These are phyloP conservation scores for Olivierus martensii DNA, from an alignment of 1,140 invertebrate species.

Conservation along the genomic window DNA sequence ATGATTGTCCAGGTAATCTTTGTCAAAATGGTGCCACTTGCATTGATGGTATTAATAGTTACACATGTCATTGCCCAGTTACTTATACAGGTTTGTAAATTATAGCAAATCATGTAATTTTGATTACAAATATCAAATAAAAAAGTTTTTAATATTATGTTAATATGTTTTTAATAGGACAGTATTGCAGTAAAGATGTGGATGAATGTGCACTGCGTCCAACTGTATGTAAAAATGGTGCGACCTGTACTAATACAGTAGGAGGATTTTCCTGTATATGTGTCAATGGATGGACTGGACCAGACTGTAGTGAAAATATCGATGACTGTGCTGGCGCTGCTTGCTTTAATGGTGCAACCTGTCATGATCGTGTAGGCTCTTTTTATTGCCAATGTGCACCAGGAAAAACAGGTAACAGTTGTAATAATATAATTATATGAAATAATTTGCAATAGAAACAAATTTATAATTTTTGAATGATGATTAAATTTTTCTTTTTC, in stretches of 20 bases:
- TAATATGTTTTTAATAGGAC: constrained; percentile 1
- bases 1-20: constrained; percentile 74
- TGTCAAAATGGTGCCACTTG: constrained; percentile 73
- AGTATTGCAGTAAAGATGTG: constrained; percentile 42
- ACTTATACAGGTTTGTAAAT: constrained; percentile 51
- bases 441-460: neutral
- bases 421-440: no score
- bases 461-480: neutral
- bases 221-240: constrained; percentile 81
- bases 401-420: constrained; percentile 66
- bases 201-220: constrained; percentile 41
- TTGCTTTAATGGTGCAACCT: constrained; percentile 93
- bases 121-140: no score
- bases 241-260: constrained; percentile 79
- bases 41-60: constrained; percentile 72
- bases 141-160: neutral
- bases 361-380: constrained; percentile 82
- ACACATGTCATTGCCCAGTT: constrained; percentile 72
- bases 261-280: constrained; percentile 91
- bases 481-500: constrained; percentile 33
- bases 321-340: constrained; percentile 83
- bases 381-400: constrained; percentile 90
- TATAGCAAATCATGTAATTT: no score
- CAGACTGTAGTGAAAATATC: constrained; percentile 81
- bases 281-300: constrained; percentile 88